Conservation (phyloP, 1,140 invertebrate genomes). For the Semibalanus balanoides region DNA sequence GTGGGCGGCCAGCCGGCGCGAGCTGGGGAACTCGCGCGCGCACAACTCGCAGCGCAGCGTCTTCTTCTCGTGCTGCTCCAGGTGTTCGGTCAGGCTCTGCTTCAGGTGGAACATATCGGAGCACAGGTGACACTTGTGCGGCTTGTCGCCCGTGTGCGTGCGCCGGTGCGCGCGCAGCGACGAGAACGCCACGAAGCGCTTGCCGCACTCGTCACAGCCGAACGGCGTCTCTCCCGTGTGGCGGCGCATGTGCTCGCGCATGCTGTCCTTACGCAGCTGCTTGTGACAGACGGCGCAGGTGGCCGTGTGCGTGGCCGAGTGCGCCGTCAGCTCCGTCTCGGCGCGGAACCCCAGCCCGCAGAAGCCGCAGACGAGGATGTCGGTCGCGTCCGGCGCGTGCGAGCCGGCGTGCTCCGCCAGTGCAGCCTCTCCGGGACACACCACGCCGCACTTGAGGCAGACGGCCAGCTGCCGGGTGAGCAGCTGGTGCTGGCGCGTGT, state of each 20-base stretch:
- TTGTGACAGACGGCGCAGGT: not conserved
- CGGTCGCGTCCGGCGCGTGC: not conserved
- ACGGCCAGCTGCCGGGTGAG: not conserved
- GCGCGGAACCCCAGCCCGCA: not conserved
- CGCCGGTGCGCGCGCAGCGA: slow-evolving; percentile 26
- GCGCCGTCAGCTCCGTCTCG: not conserved
- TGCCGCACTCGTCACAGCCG: slow-evolving; percentile 38
- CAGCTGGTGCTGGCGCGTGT: not conserved
- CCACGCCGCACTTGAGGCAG: not conserved
- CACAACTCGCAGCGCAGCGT: not conserved
- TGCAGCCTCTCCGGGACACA: not conserved
- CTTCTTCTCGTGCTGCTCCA: not conserved
- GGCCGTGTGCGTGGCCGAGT: not conserved
- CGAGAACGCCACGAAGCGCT: slow-evolving; percentile 21
- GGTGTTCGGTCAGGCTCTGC: not conserved
- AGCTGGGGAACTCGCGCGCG: not conserved
- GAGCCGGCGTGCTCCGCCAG: not conserved
- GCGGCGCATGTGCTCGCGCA: slow-evolving; percentile 60
- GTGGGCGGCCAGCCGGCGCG: not conserved
- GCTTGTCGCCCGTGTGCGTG: slow-evolving; percentile 29
- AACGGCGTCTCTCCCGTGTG: slow-evolving; percentile 91
- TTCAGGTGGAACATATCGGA: slow-evolving; percentile 27
- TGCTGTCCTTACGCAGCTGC: not conserved
- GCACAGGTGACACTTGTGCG: slow-evolving; percentile 32
- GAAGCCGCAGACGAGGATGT: not conserved